phyloP scores from a whole-genome alignment of 2,113 vertebrate genomes.

The Tyrannus savana region DNA sequence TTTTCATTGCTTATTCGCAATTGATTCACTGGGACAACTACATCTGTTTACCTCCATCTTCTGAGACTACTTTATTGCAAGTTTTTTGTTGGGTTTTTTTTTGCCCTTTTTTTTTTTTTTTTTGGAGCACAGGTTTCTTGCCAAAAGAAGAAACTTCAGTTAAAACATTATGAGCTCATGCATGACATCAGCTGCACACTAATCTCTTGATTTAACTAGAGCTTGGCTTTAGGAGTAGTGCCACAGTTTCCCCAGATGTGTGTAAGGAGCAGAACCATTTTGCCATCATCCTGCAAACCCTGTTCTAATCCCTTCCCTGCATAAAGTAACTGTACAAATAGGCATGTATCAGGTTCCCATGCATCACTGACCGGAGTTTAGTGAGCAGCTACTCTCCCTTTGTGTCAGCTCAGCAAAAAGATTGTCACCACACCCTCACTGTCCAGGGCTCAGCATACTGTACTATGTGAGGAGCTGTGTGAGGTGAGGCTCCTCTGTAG shows the following conservation, averaged over 20 bases:
- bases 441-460: neutral
- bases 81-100: neutral
- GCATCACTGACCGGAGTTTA: neutral
- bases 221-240: neutral
- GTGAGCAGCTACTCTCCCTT: neutral
- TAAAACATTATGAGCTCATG: neutral
- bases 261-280: neutral
- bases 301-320: neutral
- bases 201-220: neutral
- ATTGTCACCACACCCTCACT: neutral
- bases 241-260: neutral
- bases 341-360: neutral
- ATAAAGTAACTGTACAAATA: neutral
- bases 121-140: neutral
- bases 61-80: neutral
- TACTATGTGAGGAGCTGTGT: accelerated
- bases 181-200: neutral
- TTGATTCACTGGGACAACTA: neutral
- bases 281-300: neutral
- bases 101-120: too few relatives aligned
- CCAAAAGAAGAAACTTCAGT: neutral
- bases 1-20: neutral
- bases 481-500: accelerated
- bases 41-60: slow-evolving; percentile 46
- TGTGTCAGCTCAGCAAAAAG: neutral